Conservation (phyloP, 2,113 vertebrate species). For the Hyla sarda region DNA sequence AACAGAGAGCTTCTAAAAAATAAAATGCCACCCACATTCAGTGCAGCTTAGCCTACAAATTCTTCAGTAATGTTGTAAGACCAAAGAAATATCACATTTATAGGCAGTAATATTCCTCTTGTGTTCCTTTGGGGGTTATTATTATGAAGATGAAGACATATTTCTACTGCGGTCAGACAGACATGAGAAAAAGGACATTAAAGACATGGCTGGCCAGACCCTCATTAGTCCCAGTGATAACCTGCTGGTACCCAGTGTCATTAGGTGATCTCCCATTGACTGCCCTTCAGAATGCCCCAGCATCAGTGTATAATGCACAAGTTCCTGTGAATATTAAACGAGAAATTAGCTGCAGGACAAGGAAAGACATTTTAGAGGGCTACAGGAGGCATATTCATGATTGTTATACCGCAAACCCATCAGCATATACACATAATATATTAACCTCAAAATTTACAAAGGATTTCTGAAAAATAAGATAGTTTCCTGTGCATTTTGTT, state of each 20-base stretch:
- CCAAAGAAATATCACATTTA: slow-evolving; percentile 53
- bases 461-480: not conserved
- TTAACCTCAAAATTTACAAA: not conserved
- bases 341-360: slow-evolving; percentile 37
- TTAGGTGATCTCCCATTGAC: slow-evolving; percentile 61
- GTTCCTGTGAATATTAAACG: slow-evolving; percentile 40
- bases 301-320: slow-evolving; percentile 22
- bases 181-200: slow-evolving; percentile 26
- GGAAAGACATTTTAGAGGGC: slow-evolving; percentile 17
- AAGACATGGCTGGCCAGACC: slow-evolving; percentile 10
- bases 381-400: slow-evolving; percentile 1
- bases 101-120: slow-evolving; percentile 50
- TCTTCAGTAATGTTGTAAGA: not conserved
- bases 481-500: not conserved
- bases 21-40: not conserved
- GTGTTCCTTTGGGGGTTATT: slow-evolving; percentile 61
- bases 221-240: slow-evolving; percentile 57
- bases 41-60: not conserved
- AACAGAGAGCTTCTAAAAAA: not conserved
- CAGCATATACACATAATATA: not conserved
- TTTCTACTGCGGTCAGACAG: slow-evolving; percentile 48
- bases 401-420: not conserved
- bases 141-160: slow-evolving; percentile 61
- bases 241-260: slow-evolving; percentile 59
- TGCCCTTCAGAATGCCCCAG: slow-evolving; percentile 36